Conservation (phyloP, 2,797 vertebrate genomes). For the Pygocentrus nattereri region DNA sequence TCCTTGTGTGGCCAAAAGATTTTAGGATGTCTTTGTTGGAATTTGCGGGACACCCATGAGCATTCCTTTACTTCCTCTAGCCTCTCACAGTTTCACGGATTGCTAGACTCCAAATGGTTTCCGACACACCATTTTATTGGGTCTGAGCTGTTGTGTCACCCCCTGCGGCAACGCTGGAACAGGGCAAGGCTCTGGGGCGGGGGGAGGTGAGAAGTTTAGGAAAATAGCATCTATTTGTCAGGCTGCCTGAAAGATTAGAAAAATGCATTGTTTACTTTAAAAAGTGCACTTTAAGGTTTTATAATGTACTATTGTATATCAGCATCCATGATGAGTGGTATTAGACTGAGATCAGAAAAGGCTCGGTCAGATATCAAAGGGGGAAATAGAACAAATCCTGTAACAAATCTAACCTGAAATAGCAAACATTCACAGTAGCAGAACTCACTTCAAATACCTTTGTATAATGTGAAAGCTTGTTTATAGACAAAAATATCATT, state of each 20-base stretch:
- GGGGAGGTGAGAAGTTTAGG: background rate
- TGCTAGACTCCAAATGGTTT: constrained; percentile 6
- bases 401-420: too few relatives aligned
- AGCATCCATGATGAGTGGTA: too few relatives aligned
- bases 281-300: background rate
- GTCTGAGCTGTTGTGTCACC: background rate
- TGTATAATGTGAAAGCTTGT: too few relatives aligned
- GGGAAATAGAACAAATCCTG: too few relatives aligned
- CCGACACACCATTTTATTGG: background rate
- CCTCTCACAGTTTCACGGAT: constrained; percentile 59
- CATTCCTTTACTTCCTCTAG: background rate
- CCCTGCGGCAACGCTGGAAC: background rate
- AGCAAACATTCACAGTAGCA: too few relatives aligned
- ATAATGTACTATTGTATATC: too few relatives aligned
- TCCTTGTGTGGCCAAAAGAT: background rate
- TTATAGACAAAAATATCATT: too few relatives aligned
- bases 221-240: background rate
- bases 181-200: background rate
- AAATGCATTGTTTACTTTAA: background rate
- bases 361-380: too few relatives aligned
- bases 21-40: background rate
- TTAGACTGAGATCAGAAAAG: too few relatives aligned
- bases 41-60: background rate
- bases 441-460: too few relatives aligned
- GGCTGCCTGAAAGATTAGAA: background rate